These are phyloP conservation scores for Henricia sp. DNA, from an alignment of 53 echinoderm and acorn worm genomes.

Conservation along the genomic window DNA sequence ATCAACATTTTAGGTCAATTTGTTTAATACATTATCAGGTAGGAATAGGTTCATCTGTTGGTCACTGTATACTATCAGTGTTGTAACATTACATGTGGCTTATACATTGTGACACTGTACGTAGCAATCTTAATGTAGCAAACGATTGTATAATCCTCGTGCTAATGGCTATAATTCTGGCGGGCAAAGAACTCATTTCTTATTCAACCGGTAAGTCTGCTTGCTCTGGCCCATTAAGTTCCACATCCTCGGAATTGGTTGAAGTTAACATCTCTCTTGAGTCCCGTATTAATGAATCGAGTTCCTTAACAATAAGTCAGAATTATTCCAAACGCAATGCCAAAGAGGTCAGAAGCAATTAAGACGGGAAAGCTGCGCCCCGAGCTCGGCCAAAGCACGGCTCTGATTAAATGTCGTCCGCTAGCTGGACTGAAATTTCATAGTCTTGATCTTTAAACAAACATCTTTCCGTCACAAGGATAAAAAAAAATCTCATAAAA, in stretches of 20 bases:
- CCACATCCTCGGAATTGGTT: constrained; percentile 17
- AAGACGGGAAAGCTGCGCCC: constrained; percentile 7
- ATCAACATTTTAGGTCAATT: too few relatives aligned
- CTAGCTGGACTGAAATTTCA: constrained; percentile 6
- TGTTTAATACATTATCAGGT: too few relatives aligned
- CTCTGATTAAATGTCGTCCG: constrained; percentile 3
- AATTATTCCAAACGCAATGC: not conserved
- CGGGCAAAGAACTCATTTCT: not conserved
- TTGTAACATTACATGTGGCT: too few relatives aligned
- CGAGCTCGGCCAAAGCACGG: not conserved
- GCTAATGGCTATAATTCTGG: not conserved
- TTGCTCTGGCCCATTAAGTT: not conserved
- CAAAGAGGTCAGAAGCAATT: constrained; percentile 6
- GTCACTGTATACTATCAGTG: too few relatives aligned
- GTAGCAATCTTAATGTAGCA: too few relatives aligned
- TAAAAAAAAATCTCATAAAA: too few relatives aligned
- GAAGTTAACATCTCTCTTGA: constrained; percentile 8
- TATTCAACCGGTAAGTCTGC: not conserved
- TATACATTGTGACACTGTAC: too few relatives aligned
- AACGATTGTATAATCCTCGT: too few relatives aligned
- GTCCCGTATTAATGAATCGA: not conserved
- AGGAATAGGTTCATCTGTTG: too few relatives aligned
- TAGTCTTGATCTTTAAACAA: not conserved
- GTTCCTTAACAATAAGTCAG: not conserved
- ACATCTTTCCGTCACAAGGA: too few relatives aligned